A percentile compares a stretch with the other conserved stretches of the same genome.
phyloP scores from a whole-genome alignment of 2,797 vertebrate species.

The Microcaecilia unicolor region DNA sequence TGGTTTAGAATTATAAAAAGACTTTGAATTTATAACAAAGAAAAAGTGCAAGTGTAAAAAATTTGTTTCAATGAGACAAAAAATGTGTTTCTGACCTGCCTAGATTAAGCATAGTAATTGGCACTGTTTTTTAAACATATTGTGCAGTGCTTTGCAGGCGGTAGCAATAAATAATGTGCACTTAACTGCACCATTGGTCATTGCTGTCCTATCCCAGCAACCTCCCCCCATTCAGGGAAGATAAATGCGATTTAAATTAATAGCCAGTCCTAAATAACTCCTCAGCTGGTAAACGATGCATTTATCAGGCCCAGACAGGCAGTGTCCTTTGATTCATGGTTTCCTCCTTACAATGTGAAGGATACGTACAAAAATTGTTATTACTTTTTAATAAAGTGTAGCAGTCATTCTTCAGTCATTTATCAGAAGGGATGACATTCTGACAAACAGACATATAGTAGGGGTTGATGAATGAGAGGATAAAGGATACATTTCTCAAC shows the following conservation, averaged over 20 bases:
- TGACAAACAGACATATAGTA: conserved; percentile 76
- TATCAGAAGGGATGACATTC: conserved; percentile 78
- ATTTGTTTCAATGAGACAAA: conserved; percentile 39
- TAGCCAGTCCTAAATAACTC: conserved; percentile 99
- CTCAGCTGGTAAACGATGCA: conserved; percentile 98
- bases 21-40: conserved; percentile 14
- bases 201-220: conserved; percentile 60
- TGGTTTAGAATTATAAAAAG: conserved; percentile 18
- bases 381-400: conserved; percentile 99
- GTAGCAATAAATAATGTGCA: conserved; percentile 68
- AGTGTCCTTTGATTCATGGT: conserved; percentile 99
- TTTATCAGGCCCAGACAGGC: conserved; percentile 98
- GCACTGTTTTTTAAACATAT: conserved; percentile 54
- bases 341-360: conserved; percentile 92
- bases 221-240: conserved; percentile 71
- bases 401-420: conserved; percentile 95
- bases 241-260: conserved; percentile 99
- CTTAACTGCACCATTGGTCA: conserved; percentile 63
- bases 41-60: conserved; percentile 36
- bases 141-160: conserved; percentile 51
- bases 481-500: conserved; percentile 70
- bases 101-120: conserved; percentile 69
- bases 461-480: conserved; percentile 68
- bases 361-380: conserved; percentile 99
- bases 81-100: conserved; percentile 57